Conservation (phyloP, 2,113 vertebrate genomes). For the Echinops telfairi region DNA sequence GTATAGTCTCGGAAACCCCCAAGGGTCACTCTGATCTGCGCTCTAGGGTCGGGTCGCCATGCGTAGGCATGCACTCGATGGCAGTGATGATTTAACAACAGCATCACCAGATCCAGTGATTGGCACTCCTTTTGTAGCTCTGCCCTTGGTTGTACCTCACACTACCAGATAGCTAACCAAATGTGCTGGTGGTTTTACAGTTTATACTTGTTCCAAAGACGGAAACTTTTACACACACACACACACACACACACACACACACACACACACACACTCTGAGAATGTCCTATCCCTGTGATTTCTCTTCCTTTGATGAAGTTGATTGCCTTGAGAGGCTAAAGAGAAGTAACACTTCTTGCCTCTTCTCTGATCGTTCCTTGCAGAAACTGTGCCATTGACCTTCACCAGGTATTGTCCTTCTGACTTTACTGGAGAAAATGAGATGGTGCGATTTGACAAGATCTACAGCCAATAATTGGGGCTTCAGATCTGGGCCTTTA, state of each 20-base stretch:
- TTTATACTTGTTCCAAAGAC: slow-evolving; percentile 38
- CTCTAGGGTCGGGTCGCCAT: too few relatives aligned
- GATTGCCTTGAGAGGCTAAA: background rate
- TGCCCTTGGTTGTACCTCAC: background rate
- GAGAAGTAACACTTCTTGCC: background rate
- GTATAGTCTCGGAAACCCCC: too few relatives aligned
- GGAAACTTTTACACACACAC: background rate
- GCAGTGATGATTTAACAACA: background rate
- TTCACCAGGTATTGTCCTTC: slow-evolving; percentile 22
- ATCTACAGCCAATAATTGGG: background rate
- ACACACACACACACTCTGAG: background rate
- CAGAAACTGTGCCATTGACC: background rate
- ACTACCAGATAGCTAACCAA: background rate
- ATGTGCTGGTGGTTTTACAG: background rate
- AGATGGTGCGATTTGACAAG: background rate
- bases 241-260: background rate
- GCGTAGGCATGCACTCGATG: too few relatives aligned
- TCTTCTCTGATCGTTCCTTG: background rate
- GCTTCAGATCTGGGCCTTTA: background rate
- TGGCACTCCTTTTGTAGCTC: background rate
- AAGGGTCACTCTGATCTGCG: too few relatives aligned
- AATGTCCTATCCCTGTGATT: background rate
- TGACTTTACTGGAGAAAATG: background rate
- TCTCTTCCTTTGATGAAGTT: background rate
- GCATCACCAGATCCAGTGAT: background rate